These are phyloP conservation scores for Hymenopus coronatus DNA, from an alignment of 2,888 invertebrate species.

Conservation along the genomic window DNA sequence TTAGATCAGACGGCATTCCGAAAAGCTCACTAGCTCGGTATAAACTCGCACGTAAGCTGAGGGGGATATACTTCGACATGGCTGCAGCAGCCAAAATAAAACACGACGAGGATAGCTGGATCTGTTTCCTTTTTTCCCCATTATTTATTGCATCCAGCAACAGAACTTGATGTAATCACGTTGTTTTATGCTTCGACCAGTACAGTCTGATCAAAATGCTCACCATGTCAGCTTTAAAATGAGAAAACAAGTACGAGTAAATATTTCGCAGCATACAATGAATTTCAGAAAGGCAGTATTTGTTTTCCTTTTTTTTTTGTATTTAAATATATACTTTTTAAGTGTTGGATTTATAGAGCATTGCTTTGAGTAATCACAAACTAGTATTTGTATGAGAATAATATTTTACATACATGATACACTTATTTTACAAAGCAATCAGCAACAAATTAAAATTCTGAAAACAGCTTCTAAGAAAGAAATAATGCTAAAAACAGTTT, in stretches of 20 bases:
- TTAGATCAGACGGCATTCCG: conserved; percentile 5
- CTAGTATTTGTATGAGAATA: too few species aligned
- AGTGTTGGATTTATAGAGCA: too few species aligned
- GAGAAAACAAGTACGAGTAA: neutral
- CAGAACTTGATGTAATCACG: conserved; percentile 10
- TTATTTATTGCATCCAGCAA: conserved; percentile 15
- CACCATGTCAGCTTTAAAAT: neutral
- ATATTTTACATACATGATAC: too few species aligned
- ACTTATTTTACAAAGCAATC: too few species aligned
- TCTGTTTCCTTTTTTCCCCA: neutral
- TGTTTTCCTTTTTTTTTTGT: too few species aligned
- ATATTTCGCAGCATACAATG: too few species aligned
- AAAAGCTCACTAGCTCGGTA: neutral
- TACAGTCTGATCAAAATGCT: neutral
- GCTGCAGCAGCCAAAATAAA: neutral
- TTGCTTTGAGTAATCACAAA: too few species aligned
- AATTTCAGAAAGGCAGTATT: too few species aligned
- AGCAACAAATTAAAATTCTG: too few species aligned
- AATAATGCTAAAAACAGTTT: too few species aligned
- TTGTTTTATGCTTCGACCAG: conserved; percentile 1
- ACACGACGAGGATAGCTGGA: neutral
- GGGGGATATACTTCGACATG: neutral
- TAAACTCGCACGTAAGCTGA: neutral
- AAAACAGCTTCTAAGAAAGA: too few species aligned
- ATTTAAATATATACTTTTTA: too few species aligned